Conservation (phyloP, 2,797 vertebrate genomes). For the Galagoides demidoff region DNA sequence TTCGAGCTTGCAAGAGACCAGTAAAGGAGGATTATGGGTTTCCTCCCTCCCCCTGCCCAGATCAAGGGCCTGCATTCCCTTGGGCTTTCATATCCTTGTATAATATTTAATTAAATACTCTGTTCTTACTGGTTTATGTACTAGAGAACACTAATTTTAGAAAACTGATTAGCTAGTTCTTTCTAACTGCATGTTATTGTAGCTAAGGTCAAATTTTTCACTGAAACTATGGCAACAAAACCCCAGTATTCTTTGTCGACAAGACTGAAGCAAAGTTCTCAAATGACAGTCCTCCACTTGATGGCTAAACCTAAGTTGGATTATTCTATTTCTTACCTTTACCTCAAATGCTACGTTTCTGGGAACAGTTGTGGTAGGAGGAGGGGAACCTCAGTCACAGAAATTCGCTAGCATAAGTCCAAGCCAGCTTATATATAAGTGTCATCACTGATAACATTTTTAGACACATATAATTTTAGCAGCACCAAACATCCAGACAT, state of each 20-base stretch:
- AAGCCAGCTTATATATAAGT: slow-evolving; percentile 18
- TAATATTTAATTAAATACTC: slow-evolving; percentile 88
- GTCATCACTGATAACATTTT: slow-evolving; percentile 67
- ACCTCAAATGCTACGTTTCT: slow-evolving; percentile 73
- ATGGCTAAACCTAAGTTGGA: slow-evolving; percentile 73
- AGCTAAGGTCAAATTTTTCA: slow-evolving; percentile 89
- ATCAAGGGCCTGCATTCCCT: slow-evolving; percentile 82
- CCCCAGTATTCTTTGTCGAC: slow-evolving; percentile 82
- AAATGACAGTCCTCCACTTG: slow-evolving; percentile 74
- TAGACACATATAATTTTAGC: slow-evolving; percentile 74
- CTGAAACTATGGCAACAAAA: slow-evolving; percentile 90
- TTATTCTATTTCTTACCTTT: slow-evolving; percentile 61
- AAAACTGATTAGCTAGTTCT: slow-evolving; percentile 89
- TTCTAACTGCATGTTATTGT: slow-evolving; percentile 87
- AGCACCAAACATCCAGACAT: slow-evolving; percentile 64
- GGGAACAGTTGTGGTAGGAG: neutral
- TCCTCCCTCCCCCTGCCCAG: slow-evolving; percentile 67
- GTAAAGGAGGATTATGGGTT: slow-evolving; percentile 45
- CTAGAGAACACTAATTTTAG: slow-evolving; percentile 89
- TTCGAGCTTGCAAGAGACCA: slow-evolving; percentile 39
- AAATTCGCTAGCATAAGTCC: slow-evolving; percentile 13
- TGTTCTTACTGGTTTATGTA: slow-evolving; percentile 86
- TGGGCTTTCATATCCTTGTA: slow-evolving; percentile 83
- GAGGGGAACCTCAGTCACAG: neutral
- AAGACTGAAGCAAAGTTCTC: slow-evolving; percentile 83